Conservation (phyloP, 2,113 vertebrate species). For the Indicator maculatus region DNA sequence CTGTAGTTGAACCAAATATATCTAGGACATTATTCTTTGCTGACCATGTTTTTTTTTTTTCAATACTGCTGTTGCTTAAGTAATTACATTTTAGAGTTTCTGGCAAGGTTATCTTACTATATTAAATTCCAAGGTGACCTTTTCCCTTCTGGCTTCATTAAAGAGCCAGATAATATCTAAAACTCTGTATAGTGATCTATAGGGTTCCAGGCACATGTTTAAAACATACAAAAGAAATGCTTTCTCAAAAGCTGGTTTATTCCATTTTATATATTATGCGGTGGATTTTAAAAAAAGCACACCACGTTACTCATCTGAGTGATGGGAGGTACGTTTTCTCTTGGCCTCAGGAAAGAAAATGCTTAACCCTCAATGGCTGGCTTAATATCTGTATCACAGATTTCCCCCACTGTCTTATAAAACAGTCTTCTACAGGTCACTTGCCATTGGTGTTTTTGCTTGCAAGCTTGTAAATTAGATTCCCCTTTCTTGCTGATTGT, state of each 20-base stretch:
- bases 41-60: slow-evolving; percentile 29
- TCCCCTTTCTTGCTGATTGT: not conserved
- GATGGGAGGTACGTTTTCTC: not conserved
- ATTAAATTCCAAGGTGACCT: slow-evolving; percentile 1
- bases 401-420: not conserved
- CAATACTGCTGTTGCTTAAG: not conserved
- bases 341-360: not conserved
- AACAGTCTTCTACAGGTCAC: not conserved
- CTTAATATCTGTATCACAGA: not conserved
- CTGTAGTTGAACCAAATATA: slow-evolving; percentile 16
- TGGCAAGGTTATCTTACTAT: slow-evolving; percentile 18
- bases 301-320: not conserved
- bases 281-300: not conserved
- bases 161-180: not conserved
- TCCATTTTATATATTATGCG: not conserved
- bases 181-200: not conserved
- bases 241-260: not conserved
- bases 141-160: slow-evolving; percentile 15
- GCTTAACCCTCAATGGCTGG: not conserved
- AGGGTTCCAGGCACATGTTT: not conserved
- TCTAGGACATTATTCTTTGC: slow-evolving; percentile 13
- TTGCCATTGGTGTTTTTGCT: not conserved
- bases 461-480: not conserved
- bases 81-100: slow-evolving; percentile 23
- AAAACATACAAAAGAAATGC: not conserved